A percentile compares a stretch with the other conserved stretches of the same genome.
These are phyloP conservation scores for Lycorma delicatula DNA, from an alignment of 1,140 invertebrate genomes.

Conservation along the genomic window DNA sequence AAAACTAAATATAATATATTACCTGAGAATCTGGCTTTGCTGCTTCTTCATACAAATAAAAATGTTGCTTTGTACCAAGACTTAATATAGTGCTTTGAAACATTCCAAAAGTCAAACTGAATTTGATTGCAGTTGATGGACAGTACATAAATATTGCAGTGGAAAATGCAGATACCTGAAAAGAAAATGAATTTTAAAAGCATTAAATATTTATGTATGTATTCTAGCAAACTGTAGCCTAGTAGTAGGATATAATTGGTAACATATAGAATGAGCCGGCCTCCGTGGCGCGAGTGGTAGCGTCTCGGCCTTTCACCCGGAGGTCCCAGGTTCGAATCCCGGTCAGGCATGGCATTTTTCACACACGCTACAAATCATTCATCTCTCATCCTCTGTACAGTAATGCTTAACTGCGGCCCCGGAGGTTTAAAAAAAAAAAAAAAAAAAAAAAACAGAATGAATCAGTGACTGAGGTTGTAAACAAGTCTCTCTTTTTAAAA, in stretches of 20 bases:
- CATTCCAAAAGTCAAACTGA: conserved; percentile 54
- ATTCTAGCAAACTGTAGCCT: background rate
- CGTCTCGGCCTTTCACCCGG: background rate
- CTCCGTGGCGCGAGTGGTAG: background rate
- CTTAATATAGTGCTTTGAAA: conserved; percentile 58
- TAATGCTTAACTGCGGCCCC: too few relatives aligned
- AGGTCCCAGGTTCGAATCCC: background rate
- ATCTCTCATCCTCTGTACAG: too few relatives aligned
- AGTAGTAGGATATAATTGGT: background rate
- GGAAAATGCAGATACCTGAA: conserved; percentile 47
- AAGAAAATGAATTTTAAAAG: conserved; percentile 14
- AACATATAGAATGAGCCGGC: background rate
- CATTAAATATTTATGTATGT: background rate
- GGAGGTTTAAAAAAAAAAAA: too few relatives aligned
- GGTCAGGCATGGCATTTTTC: background rate
- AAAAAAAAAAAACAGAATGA: too few relatives aligned
- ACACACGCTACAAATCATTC: too few relatives aligned
- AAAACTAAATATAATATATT: conserved; percentile 24
- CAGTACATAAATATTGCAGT: conserved; percentile 56
- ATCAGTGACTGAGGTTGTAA: too few relatives aligned
- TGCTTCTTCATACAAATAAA: conserved; percentile 56
- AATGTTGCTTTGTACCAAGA: conserved; percentile 69
- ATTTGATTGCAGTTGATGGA: conserved; percentile 58
- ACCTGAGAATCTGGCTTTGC: conserved; percentile 51
- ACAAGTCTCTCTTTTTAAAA: too few relatives aligned